Conservation (phyloP, 2,797 vertebrate species). For the Mormyrops attenuatus region DNA sequence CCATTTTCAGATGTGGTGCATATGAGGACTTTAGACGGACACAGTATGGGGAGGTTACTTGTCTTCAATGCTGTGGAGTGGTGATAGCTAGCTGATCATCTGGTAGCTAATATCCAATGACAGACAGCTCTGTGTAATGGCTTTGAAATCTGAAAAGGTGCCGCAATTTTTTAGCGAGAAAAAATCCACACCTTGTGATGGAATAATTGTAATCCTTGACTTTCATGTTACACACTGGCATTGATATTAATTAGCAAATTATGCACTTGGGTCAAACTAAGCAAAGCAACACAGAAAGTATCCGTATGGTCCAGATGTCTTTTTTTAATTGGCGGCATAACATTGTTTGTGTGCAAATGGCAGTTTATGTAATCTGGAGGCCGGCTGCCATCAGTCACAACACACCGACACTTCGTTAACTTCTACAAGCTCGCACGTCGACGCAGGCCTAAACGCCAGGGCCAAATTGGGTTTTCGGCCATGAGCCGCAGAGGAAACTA, state of each 20-base stretch:
- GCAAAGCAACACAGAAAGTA: background rate
- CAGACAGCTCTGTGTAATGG: background rate
- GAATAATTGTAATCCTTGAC: background rate
- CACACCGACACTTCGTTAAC: constrained; percentile 9
- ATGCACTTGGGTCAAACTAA: background rate
- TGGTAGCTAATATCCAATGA: background rate
- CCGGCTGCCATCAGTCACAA: background rate
- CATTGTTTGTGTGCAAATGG: background rate
- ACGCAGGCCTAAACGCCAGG: background rate
- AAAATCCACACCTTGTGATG: background rate
- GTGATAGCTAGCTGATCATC: background rate
- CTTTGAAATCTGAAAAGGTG: background rate
- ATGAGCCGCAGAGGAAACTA: background rate
- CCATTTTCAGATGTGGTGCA: background rate
- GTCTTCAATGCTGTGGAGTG: background rate
- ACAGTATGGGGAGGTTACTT: background rate
- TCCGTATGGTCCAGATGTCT: background rate
- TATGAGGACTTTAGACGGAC: background rate
- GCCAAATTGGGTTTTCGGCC: background rate
- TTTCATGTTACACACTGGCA: background rate
- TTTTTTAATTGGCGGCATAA: background rate
- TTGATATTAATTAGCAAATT: background rate
- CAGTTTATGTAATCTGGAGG: background rate
- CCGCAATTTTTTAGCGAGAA: background rate
- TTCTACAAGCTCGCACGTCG: background rate